Conservation (phyloP, 2,797 vertebrate genomes). For the Gymnoscopelus braueri region DNA sequence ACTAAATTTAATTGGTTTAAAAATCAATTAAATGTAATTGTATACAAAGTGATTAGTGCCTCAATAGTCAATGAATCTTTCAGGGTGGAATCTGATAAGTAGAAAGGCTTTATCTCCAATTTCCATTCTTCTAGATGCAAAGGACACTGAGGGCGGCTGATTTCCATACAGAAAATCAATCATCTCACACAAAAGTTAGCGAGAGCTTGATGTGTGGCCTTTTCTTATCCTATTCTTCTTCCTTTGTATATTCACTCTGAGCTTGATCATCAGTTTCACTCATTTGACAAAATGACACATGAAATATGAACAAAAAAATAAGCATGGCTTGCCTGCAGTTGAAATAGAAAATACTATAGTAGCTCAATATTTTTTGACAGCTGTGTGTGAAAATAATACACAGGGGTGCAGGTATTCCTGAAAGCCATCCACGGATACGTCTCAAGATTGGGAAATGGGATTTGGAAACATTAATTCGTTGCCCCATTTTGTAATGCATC, state of each 20-base stretch:
- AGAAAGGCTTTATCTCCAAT: conserved; percentile 9
- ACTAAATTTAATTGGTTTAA: conserved; percentile 43
- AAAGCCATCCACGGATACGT: conserved; percentile 3
- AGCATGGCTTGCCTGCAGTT: too few species aligned
- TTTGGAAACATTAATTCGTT: conserved; percentile 59
- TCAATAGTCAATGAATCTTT: conserved; percentile 37
- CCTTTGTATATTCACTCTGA: conserved; percentile 36
- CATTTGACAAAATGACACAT: too few species aligned
- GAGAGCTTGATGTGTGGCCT: background rate
- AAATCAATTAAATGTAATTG: conserved; percentile 63
- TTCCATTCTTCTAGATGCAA: conserved; percentile 27
- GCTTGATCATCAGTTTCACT: conserved; percentile 46
- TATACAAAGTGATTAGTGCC: conserved; percentile 37
- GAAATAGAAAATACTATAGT: too few species aligned
- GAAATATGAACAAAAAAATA: too few species aligned
- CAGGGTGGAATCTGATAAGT: conserved; percentile 49
- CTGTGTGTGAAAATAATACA: background rate
- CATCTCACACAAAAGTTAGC: conserved; percentile 34
- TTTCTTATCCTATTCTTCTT: conserved; percentile 4
- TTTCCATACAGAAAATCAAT: conserved; percentile 23
- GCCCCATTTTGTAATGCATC: conserved; percentile 49
- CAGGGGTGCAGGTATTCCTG: conserved; percentile 14
- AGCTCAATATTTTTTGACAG: too few species aligned
- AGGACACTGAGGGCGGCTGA: background rate
- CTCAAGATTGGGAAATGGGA: conserved; percentile 29